phyloP scores from a whole-genome alignment of 1,140 invertebrate species.

The Leptopilina clavipes region DNA sequence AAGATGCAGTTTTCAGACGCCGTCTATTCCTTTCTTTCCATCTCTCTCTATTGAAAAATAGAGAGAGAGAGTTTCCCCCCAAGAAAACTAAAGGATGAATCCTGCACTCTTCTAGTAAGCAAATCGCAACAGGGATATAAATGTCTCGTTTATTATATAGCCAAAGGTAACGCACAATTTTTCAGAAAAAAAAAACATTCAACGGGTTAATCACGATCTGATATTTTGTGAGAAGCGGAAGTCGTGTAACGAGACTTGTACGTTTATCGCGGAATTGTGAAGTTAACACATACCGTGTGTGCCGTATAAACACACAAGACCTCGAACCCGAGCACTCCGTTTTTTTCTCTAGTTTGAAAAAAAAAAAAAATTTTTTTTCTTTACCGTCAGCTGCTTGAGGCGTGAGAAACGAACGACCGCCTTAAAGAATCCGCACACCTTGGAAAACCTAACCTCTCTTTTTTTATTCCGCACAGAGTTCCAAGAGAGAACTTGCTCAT shows the following conservation, averaged over 20 bases:
- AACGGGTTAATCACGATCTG: slow-evolving; percentile 32
- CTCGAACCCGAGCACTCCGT: slow-evolving; percentile 13
- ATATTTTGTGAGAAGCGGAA: slow-evolving; percentile 20
- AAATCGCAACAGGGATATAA: slow-evolving; percentile 6
- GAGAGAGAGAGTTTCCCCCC: no score
- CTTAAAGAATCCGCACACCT: neutral
- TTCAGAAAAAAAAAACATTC: slow-evolving; percentile 4
- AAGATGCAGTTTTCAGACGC: slow-evolving; percentile 44
- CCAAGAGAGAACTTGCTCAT: slow-evolving; percentile 18
- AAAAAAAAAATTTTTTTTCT: slow-evolving; percentile 44
- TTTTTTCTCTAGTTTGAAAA: slow-evolving; percentile 48
- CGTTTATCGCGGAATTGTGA: slow-evolving; percentile 7
- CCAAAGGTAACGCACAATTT: no score
- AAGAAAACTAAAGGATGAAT: slow-evolving; percentile 2
- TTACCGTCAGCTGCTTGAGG: slow-evolving; percentile 44
- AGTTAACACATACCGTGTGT: neutral
- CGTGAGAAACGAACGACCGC: slow-evolving; percentile 56
- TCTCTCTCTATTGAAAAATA: neutral
- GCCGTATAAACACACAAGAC: neutral
- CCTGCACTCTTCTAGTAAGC: slow-evolving; percentile 7
- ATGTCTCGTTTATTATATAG: slow-evolving; percentile 31
- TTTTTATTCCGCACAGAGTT: neutral
- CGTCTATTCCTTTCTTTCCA: slow-evolving; percentile 18
- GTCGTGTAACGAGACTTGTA: slow-evolving; percentile 15
- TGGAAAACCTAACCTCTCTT: slow-evolving; percentile 27